Base-by-base conservation (phyloP, 1,140 invertebrate genomes). In the Eciton burchellii region DNA sequence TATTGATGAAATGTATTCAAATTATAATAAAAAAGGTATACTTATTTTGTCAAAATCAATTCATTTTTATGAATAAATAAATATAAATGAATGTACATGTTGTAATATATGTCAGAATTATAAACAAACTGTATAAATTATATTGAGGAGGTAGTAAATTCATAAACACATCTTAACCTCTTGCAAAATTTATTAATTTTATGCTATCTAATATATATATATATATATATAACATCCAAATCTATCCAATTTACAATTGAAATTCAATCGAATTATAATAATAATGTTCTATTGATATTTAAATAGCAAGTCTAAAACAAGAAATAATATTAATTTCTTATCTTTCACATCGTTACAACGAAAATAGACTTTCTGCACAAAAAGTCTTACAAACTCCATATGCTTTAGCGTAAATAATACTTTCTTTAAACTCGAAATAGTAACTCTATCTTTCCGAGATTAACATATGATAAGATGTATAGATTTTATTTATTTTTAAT, bases 101-200 rank as follows among this genome's bases (percentile, higher is more conserved):
- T 21, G 29, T 41, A 14, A n/a, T 1, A 56, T 41, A 14, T 26
- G 2, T 45, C 49, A 63, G 14, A 26, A 35, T 35, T 11, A 16
- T 16, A 47, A 16, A 12, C 24, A 49, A 6, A 35, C 35, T 54
- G 49, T 52, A 54, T 54, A 19, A 52, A 3, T 24, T 43, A 8
- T 19, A 19, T 11, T 14, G 0, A 8, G 6, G 41, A 41, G 29
- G 19, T 19, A 56, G 16, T 79, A 54, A 73, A 43, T 70, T 79
- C 11, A 16, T 9, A 65, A 52, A 65, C n/a, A 68, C 8, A 52
- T 45, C 19, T 41, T 56, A 19, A 29, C 60, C 60, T 56, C 52
- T 79, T 79, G 74, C 29, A 79, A 79, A 77, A 56, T 77, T 56
- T 79, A 79, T 65, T 76, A 73, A 73, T 74, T 62, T 35, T n/a